phyloP scores from a whole-genome alignment of 23 tunicate genomes.

The Ascidia mentula region DNA sequence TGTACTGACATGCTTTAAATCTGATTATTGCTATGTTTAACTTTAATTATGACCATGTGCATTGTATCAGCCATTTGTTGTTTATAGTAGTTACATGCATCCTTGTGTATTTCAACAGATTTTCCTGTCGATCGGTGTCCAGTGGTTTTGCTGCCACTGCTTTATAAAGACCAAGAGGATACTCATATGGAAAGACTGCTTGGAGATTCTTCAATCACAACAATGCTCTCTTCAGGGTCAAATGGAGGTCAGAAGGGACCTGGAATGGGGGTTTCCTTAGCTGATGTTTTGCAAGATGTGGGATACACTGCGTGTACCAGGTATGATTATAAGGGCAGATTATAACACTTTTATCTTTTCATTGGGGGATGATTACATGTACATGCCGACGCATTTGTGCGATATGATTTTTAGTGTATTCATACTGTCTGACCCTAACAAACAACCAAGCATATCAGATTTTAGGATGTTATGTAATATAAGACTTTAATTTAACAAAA shows the following conservation, averaged over 20 bases:
- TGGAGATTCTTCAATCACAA: conserved; percentile 33
- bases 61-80: no score
- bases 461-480: no score
- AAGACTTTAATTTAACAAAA: neutral
- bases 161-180: conserved; percentile 57
- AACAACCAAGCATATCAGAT: neutral
- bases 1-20: no score
- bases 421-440: conserved; percentile 4
- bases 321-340: conserved; percentile 10
- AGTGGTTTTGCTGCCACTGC: conserved; percentile 56
- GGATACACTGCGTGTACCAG: conserved; percentile 75
- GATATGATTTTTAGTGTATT: neutral
- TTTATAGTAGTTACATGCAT: no score
- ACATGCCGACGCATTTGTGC: neutral
- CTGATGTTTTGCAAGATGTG: conserved; percentile 55
- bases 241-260: conserved; percentile 23
- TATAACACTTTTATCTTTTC: neutral
- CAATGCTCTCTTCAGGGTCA: conserved; percentile 32
- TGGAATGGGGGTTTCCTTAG: conserved; percentile 29
- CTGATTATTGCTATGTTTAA: no score
- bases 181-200: conserved; percentile 69
- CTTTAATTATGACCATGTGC: no score
- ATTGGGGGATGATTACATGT: neutral
- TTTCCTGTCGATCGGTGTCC: conserved; percentile 75
- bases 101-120: conserved; percentile 47